Percentiles rank a stretch among this genome's conserved stretches.
These are phyloP conservation scores for Drosophila sordidapex DNA, from an alignment of 2,888 invertebrate species.

Conservation along the genomic window DNA sequence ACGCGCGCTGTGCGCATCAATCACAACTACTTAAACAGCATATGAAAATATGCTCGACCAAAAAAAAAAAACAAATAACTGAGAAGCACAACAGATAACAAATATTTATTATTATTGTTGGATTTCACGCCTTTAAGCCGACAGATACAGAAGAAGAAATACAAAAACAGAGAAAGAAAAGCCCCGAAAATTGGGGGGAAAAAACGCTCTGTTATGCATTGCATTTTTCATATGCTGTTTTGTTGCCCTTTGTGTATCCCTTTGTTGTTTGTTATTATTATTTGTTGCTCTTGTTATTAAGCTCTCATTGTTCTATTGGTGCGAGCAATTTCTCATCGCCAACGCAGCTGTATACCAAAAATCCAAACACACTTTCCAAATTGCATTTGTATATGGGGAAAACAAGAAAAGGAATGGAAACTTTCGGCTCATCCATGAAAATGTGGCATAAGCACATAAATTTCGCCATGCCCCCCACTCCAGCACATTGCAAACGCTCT, in stretches of 20 bases:
- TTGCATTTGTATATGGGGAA: constrained; percentile 5
- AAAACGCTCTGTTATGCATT: constrained; percentile 56
- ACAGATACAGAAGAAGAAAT: constrained; percentile 61
- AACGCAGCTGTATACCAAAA: constrained; percentile 40
- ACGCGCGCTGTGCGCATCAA: constrained; percentile 68
- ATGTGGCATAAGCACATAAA: constrained; percentile 64
- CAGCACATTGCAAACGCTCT: constrained; percentile 2
- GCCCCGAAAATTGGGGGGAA: constrained; percentile 42
- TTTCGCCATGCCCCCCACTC: constrained; percentile 58
- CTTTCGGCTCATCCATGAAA: constrained; percentile 38
- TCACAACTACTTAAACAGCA: constrained; percentile 73
- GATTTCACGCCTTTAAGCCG: constrained; percentile 76
- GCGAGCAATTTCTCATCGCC: constrained; percentile 61
- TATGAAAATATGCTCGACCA: constrained; percentile 65
- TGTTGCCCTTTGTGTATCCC: constrained; percentile 31
- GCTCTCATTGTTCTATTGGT: constrained; percentile 55
- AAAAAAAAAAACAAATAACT: constrained; percentile 5
- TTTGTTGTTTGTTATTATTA: constrained; percentile 56
- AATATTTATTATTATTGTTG: constrained; percentile 75
- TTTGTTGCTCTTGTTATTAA: constrained; percentile 61
- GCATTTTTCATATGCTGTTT: constrained; percentile 48
- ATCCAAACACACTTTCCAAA: constrained; percentile 46
- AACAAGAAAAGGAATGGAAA: constrained; percentile 10
- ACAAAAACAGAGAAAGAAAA: constrained; percentile 53
- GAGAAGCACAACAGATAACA: constrained; percentile 46